Evolutionary conservation across 2,888 invertebrate species (phyloP).

Genomic region (Notodromas monacha): DNA sequence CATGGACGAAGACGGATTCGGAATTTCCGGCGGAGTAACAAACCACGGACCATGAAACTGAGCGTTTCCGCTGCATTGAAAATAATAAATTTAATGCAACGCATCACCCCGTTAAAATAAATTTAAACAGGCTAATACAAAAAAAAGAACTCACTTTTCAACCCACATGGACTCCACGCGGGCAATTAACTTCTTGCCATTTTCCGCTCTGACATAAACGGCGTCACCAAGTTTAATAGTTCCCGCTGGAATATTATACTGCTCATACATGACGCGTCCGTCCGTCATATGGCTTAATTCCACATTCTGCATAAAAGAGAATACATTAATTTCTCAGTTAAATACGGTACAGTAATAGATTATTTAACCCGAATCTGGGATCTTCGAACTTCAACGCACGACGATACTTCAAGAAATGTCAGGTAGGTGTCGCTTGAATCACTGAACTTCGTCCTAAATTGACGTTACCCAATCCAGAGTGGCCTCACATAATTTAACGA

Average conservation of each 20-base stretch:
- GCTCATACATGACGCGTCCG: conserved; percentile 44
- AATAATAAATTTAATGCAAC: conserved; percentile 1
- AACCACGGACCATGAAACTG: conserved; percentile 83
- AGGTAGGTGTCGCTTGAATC: no score
- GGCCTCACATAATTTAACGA: no score
- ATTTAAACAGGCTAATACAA: background rate
- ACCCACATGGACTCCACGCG: conserved; percentile 85
- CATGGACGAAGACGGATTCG: conserved; percentile 29
- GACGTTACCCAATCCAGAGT: no score
- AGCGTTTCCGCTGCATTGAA: conserved; percentile 26
- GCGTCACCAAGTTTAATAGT: conserved; percentile 65
- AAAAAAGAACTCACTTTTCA: conserved; percentile 33
- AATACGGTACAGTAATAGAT: background rate
- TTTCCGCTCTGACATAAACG: conserved; percentile 70
- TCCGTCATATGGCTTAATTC: conserved; percentile 26
- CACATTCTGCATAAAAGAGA: conserved; percentile 33
- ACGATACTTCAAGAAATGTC: no score
- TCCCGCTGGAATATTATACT: conserved; percentile 53
- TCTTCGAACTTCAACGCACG: no score
- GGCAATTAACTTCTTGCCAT: conserved; percentile 59
- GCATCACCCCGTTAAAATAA: background rate
- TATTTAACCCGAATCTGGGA: no score
- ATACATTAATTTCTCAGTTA: background rate
- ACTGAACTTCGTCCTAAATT: no score
- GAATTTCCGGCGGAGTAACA: conserved; percentile 53